Evolutionary conservation across 2,113 vertebrate genomes (phyloP).

Genomic region (Penelope pileata): DNA sequence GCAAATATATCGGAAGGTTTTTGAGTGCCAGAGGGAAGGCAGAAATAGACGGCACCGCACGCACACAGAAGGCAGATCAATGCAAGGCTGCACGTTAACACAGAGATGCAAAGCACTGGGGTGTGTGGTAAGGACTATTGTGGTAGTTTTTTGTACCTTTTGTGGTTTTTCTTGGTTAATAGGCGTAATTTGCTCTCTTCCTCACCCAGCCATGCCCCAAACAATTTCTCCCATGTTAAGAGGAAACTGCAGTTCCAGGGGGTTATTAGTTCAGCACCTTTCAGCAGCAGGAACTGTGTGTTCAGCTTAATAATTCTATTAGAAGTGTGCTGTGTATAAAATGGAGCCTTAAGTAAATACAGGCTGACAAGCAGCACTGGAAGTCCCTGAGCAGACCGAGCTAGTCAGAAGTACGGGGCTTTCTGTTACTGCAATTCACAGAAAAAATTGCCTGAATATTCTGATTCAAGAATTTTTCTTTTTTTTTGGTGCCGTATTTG

Average conservation of each 20-base stretch:
- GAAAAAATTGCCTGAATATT: not conserved
- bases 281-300: accelerated
- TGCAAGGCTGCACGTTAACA: accelerated
- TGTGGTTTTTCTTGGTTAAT: accelerated
- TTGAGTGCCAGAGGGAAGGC: not conserved
- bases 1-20: not conserved
- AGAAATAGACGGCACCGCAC: not conserved
- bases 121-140: accelerated
- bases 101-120: not conserved
- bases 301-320: not conserved
- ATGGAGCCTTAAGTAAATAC: not conserved
- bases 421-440: not conserved
- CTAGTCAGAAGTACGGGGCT: not conserved
- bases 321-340: not conserved
- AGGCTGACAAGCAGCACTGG: not conserved
- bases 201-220: not conserved
- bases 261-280: not conserved
- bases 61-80: not conserved
- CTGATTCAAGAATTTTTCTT: not conserved
- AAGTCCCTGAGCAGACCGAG: not conserved
- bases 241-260: not conserved
- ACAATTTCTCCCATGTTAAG: no score
- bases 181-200: no score
- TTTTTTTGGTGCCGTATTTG: not conserved
- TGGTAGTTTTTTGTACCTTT: not conserved